Evolutionary conservation across 2,888 invertebrate species (phyloP), one percentile per base, ranked within the genome.

Genomic region (Papilio protenor): DNA sequence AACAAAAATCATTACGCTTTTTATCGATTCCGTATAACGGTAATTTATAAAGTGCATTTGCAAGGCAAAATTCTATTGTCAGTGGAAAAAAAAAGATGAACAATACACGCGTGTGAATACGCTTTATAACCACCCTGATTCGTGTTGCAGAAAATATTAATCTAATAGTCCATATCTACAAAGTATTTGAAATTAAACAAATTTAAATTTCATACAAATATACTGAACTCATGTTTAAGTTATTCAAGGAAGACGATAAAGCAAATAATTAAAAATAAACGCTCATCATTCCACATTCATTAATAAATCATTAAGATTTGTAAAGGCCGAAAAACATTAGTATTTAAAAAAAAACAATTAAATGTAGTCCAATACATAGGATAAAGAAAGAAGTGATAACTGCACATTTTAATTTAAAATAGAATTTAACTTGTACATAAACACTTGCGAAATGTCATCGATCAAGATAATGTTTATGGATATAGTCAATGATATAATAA

Each of bases 41-140:
- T 10, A 21, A 33, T 18, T 57, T 0, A 23, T 69, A 57, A 64
- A 33, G 55, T 69, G 55, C 69, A 69, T 75, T 45, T 27, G 64
- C 64, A 69, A 75, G 55, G 45, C 45, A 27, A 75, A 21, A 10
- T 77, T 66, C 64, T 64, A 55, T 72, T 64, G 33, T 16, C 45
- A 64, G 21, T 11, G 45, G 18, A 64, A 66, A 47, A 73, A 33
- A 76, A 55, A 75, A 75, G 10, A 66, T 40, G 27, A 77, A 77
- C 72, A 77, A 77, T 64, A 49, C 21, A 52, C 11, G n/a, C 40
- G 40, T 40, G 66, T 66, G 66, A 8, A 21, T 23, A 2, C 18
- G 40, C n/a, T n/a, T 18, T 40, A 40, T n/a, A n/a, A 66, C 23
- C 33, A 40, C n/a, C 2, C 0, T 18, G n/a, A 66, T 18, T 40